Evolutionary conservation across 2,113 vertebrate species (phyloP).

Genomic region (Melanocharis versteri): DNA sequence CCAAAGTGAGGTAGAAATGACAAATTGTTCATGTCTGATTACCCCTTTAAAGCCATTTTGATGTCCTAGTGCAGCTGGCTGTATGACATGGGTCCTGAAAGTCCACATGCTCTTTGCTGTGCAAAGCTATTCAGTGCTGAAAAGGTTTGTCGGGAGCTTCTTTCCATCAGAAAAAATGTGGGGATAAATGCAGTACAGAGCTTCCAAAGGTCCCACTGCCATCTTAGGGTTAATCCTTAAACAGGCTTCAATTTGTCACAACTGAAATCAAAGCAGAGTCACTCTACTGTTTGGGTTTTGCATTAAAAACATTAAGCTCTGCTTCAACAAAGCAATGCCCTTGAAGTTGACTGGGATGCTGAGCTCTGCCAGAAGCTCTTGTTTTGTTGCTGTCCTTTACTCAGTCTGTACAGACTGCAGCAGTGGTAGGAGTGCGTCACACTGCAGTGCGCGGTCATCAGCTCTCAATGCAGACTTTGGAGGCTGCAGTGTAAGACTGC

Average conservation of each 20-base stretch:
- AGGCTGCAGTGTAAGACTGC: constrained; percentile 11
- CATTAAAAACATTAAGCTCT: background rate
- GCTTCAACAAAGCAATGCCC: background rate
- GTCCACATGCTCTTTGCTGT: background rate
- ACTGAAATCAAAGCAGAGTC: background rate
- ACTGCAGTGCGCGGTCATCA: background rate
- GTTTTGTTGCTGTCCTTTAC: background rate
- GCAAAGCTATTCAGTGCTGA: background rate
- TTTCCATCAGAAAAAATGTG: background rate
- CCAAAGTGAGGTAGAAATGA: background rate
- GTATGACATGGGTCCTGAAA: background rate
- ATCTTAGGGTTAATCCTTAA: background rate
- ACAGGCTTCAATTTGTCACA: background rate
- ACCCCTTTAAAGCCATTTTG: background rate
- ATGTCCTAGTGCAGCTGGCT: background rate
- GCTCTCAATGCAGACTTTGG: background rate
- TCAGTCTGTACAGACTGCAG: background rate
- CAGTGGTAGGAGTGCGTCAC: background rate
- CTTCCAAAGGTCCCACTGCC: background rate
- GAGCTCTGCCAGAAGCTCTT: background rate
- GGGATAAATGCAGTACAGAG: background rate
- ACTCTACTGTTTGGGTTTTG: background rate
- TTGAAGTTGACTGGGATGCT: background rate
- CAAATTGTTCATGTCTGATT: background rate
- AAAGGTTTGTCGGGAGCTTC: background rate